phyloP scores from a whole-genome alignment of 2,888 invertebrate genomes.

The Chrysotoxum bicinctum region DNA sequence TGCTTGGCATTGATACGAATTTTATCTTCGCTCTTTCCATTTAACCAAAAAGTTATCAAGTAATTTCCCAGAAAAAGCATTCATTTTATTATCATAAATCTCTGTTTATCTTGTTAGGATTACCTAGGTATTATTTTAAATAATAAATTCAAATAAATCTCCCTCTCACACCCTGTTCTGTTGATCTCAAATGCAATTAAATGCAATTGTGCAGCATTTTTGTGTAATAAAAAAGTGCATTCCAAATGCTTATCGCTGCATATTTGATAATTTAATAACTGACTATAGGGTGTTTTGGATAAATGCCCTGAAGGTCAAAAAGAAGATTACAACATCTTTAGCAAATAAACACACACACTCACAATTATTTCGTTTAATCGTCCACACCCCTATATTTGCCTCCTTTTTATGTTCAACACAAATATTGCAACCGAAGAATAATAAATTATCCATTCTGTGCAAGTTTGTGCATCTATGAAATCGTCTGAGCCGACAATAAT shows the following conservation, averaged over 20 bases:
- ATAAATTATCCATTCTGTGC: constrained; percentile 62
- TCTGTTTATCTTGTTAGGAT: background rate
- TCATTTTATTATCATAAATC: background rate
- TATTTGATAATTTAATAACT: constrained; percentile 37
- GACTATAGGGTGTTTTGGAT: constrained; percentile 41
- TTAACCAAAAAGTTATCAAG: background rate
- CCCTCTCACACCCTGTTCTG: background rate
- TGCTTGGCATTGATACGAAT: too few species aligned
- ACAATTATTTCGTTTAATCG: background rate
- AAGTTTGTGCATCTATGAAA: constrained; percentile 61
- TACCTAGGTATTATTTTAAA: background rate
- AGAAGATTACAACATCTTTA: constrained; percentile 36
- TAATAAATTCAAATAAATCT: background rate
- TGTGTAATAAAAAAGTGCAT: constrained; percentile 42
- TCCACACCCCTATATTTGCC: background rate
- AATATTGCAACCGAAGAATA: constrained; percentile 46
- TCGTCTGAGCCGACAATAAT: constrained; percentile 62
- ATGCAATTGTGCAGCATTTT: background rate
- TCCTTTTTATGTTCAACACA: constrained; percentile 13
- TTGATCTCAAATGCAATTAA: background rate
- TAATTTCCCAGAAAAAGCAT: background rate
- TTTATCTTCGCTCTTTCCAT: too few species aligned
- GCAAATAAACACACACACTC: background rate
- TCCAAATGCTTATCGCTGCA: constrained; percentile 45
- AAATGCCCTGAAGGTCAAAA: constrained; percentile 54